phyloP scores from a whole-genome alignment of 2,113 vertebrate species.

The Perognathus longimembris region DNA sequence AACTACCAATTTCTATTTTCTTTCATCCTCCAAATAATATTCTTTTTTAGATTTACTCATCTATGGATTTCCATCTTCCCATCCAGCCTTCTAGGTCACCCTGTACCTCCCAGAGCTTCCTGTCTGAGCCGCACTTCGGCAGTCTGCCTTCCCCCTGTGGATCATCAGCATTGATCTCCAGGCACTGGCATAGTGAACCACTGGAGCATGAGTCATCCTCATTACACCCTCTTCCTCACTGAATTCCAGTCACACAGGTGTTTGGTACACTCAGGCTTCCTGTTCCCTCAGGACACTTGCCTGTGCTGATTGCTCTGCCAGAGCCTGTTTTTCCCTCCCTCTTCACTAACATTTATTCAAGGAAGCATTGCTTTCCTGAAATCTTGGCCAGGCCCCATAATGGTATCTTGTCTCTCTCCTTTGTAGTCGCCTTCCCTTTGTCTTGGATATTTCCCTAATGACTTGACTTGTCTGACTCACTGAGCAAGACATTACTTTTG shows the following conservation, averaged over 20 bases:
- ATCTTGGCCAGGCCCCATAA: neutral
- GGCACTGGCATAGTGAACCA: neutral
- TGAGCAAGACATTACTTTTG: neutral
- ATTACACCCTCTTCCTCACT: neutral
- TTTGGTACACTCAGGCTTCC: neutral
- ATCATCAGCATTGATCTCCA: accelerated
- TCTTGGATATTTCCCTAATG: neutral
- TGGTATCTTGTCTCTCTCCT: neutral
- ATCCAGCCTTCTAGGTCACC: neutral
- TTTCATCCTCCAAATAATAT: neutral
- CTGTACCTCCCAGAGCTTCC: neutral
- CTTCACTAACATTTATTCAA: neutral
- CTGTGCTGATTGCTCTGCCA: neutral
- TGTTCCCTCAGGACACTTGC: neutral
- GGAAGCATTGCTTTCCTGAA: neutral
- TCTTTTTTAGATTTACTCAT: neutral
- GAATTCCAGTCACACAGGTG: neutral
- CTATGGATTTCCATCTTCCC: neutral
- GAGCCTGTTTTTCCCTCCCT: neutral
- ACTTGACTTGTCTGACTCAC: neutral
- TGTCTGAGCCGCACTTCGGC: too few relatives aligned
- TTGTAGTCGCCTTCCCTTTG: neutral
- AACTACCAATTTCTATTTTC: neutral
- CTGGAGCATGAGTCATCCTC: neutral
- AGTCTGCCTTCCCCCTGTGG: neutral